Conservation (phyloP, 2,113 vertebrate species). For the Tichodroma muraria region DNA sequence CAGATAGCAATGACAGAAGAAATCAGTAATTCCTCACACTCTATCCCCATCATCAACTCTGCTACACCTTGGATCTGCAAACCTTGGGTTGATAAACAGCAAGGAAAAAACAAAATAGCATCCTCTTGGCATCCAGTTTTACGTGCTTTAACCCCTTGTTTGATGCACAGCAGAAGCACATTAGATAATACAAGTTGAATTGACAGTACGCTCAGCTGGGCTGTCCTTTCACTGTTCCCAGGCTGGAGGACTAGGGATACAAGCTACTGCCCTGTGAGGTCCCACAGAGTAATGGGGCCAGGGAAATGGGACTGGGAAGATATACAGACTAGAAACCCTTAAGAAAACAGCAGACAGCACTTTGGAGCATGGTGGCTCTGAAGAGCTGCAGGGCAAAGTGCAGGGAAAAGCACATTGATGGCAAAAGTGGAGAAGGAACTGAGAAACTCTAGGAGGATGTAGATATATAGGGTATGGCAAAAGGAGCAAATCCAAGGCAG, state of each 20-base stretch:
- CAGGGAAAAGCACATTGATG: neutral
- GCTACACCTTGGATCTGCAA: neutral
- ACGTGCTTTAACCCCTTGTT: neutral
- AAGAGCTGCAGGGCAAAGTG: neutral
- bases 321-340: neutral
- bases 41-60: neutral
- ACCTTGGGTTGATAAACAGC: neutral
- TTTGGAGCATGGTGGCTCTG: neutral
- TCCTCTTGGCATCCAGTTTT: neutral
- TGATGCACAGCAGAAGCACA: neutral
- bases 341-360: neutral
- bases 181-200: neutral
- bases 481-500: neutral
- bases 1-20: neutral
- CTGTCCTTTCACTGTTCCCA: too few relatives aligned
- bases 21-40: neutral
- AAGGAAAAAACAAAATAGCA: neutral
- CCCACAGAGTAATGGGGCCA: rapidly evolving
- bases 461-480: neutral
- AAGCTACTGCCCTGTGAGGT: neutral
- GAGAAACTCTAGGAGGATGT: neutral
- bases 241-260: neutral
- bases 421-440: neutral
- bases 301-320: neutral
- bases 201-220: neutral